Base-by-base conservation (phyloP, 2,888 invertebrate species). In the Aporophyla lueneburgensis region DNA sequence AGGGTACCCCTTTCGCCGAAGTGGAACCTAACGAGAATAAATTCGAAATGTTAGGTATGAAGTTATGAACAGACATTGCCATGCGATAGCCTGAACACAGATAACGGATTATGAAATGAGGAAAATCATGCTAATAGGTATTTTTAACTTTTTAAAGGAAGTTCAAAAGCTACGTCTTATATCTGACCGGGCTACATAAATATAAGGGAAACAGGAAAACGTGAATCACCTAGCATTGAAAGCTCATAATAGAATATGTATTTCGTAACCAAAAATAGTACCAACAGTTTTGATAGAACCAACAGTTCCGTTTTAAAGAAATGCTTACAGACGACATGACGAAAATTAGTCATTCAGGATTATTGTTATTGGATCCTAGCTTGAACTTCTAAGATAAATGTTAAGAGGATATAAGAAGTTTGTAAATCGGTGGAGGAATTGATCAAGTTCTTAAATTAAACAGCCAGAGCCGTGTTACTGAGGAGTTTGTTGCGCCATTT, bases 31-130 rank as follows among this genome's bases (percentile, higher is more conserved):
- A 33, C 59, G 19, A 4, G 19, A 27, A 9, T 27, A 27, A 33
- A 59, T 59, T 59, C 27, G 1, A 19, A 27, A 33, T 7, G 27
- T 3, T 58, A 27, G 27, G 27, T 58, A 27, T 58, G 24, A 14
- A 33, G 33, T 59, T 59, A 51, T 27, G 40, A 43, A 24, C 49
- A 59, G 40, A 24, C 19, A 53, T 33, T 53, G 43, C 19, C 53
- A 19, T 43, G 24, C 59, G 59, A 73, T n/a, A 43, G 27, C n/a
- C 9, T 24, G 33, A n/a, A 33, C 10, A 58, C 58, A 58, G 58
- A 51, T 49, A 71, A 19, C 56, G 72, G 24, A 49, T 24, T 27
- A 59, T 5, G 43, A 73, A 74, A 73, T 59, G 51, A 51, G 43
- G 51, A 71, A 73, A 73, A 58, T 49, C 16, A 49, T 49, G 24